Conservation (phyloP, 2,888 invertebrate genomes). For the Seira musarum region DNA sequence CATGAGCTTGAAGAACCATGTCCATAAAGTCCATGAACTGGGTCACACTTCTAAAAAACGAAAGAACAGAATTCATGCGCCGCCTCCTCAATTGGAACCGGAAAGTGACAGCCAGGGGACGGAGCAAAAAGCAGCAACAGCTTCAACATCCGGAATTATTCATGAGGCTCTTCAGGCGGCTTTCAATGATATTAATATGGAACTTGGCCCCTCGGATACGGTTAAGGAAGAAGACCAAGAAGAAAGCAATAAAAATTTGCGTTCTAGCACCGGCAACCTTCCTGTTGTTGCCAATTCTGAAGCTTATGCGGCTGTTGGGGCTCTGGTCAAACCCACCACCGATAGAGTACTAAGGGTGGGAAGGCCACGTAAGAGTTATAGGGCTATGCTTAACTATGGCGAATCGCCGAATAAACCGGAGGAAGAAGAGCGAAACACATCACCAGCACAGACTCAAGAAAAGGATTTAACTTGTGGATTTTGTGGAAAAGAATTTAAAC, state of each 20-base stretch:
- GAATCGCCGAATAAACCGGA: background rate
- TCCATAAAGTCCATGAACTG: conserved; percentile 13
- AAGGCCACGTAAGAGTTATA: background rate
- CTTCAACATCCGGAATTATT: conserved; percentile 22
- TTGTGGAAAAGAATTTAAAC: conserved; percentile 29
- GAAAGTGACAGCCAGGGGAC: background rate
- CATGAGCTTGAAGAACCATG: conserved; percentile 14
- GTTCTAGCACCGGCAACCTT: too few species aligned
- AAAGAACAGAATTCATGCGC: background rate
- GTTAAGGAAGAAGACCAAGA: background rate
- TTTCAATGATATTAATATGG: conserved; percentile 16
- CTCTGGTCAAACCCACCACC: too few species aligned
- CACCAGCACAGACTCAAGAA: too few species aligned
- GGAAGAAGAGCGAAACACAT: background rate
- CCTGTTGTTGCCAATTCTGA: too few species aligned
- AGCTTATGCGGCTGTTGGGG: too few species aligned
- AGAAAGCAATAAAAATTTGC: too few species aligned
- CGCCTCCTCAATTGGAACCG: background rate
- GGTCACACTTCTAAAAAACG: conserved; percentile 22
- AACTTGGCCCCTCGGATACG: background rate
- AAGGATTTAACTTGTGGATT: conserved; percentile 22
- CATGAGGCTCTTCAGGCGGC: conserved; percentile 33
- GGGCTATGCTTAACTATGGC: too few species aligned
- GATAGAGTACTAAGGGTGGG: too few species aligned
- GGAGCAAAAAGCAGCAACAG: background rate